Conservation (phyloP, 2,888 invertebrate genomes). For the Orthosia cruda region DNA sequence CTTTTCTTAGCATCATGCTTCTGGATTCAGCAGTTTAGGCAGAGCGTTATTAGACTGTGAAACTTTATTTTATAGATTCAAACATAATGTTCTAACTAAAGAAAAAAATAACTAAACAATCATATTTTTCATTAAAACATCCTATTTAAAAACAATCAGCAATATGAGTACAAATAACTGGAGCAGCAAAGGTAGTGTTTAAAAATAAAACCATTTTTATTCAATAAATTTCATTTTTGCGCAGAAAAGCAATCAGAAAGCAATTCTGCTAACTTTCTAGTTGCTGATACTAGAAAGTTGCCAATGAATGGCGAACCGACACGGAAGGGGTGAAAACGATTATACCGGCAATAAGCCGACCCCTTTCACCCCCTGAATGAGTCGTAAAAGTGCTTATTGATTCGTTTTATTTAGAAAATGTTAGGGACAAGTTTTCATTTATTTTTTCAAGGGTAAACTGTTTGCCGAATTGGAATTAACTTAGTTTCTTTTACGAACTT, state of each 20-base stretch:
- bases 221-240: conserved; percentile 48
- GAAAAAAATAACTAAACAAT: neutral
- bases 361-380: conserved; percentile 65
- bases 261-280: conserved; percentile 64
- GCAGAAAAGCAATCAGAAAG: conserved; percentile 69
- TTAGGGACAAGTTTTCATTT: conserved; percentile 36
- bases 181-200: conserved; percentile 8
- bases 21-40: too few species aligned
- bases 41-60: too few species aligned
- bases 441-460: conserved; percentile 50
- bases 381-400: conserved; percentile 68
- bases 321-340: conserved; percentile 69
- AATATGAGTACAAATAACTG: conserved; percentile 3
- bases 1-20: too few species aligned
- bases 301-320: conserved; percentile 63
- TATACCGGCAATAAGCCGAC: conserved; percentile 65
- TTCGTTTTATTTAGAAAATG: conserved; percentile 67
- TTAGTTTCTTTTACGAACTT: conserved; percentile 18
- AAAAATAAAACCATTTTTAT: conserved; percentile 37
- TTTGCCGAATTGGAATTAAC: conserved; percentile 32
- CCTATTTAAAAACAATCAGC: conserved; percentile 15
- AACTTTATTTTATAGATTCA: too few species aligned
- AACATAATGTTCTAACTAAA: neutral
- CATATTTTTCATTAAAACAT: neutral
- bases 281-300: conserved; percentile 65